Base-by-base conservation (phyloP, 2,888 invertebrate genomes). In the Eucera pruinosa region DNA sequence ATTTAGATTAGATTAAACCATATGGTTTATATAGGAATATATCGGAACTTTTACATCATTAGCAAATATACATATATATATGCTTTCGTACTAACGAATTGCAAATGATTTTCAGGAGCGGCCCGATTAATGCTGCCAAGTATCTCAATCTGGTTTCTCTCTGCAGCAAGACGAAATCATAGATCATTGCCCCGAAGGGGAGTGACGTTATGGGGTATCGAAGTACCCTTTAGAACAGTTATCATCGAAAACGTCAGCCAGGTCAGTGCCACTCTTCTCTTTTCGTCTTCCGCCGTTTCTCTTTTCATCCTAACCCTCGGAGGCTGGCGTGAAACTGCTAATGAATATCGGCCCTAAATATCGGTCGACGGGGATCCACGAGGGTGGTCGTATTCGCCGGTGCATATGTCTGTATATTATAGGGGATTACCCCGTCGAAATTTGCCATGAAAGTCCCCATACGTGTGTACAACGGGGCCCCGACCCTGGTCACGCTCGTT, bases 301-400 rank as follows among this genome's bases (percentile, higher is more conserved):
- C 68, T 9, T 57, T 52, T 61, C 36, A 36, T 7, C 23, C 9
- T 39, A 23, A 23, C 48, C 23, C 41, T 75, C 62, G 64, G 72
- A 77, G 55, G 54, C 71, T 75, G 73, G 85, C 80, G 89, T 83
- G 89, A 89, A 89, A 86, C 89, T 90, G 91, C 91, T 92, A 92
- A 92, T 92, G 92, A 92, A 92, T 92, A 92, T 91, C 90, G 89
- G 90, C 89, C 91, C 91, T 92, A 91, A 91, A 91, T 90, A 91
- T 91, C 91, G 88, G 90, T 88, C 91, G 91, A 70, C 84, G 85
- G 91, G 91, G 91, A 91, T 78, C 82, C 13, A 80, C 62, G 76
- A 81, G 86, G 84, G 84, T 75, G 78, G 78, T 75, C 61, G 78
- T 80, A 82, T 62, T 74, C 79, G 83, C 61, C 74, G 87, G 83